Base-by-base conservation (phyloP, 2,113 vertebrate species). In the Notothenia coriiceps region DNA sequence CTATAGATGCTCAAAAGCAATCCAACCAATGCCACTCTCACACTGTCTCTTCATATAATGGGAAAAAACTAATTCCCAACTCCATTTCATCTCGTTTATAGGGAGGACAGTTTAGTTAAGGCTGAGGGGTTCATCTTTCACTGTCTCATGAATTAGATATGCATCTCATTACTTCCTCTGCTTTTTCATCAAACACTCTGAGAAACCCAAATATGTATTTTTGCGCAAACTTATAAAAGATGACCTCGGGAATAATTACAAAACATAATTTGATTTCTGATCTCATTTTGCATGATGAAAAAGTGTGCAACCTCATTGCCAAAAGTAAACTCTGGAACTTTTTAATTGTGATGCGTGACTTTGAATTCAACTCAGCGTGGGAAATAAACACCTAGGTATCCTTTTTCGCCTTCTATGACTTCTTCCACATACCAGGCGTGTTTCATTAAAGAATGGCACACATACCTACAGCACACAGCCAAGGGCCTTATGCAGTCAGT, bases 141-240 rank as follows among this genome's bases (percentile, higher is more conserved):
- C 52, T 47, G 64, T 64, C 80, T 91, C 85, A 88, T 90, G 82
- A 91, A 92, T 89, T 78, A 86, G 67, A 81, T 65, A 90, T 90
- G 63, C 64, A 80, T 80, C 79, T 89, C 67, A 89, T 92, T 86
- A 88, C 54, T 49, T 70, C 60, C 74, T 70, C 62, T 18, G 66
- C 54, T 66, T 49, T 89, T 89, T 88, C 82, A 88, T 89, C 74
- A 57, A 51, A 65, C 77, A 13, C 78, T 59, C 59, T 68, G 60
- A 80, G 80, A 80, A 85, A 89, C 77, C 82, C 73, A 80, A 84
- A 79, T 80, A 63, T 84, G 76, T 80, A 47, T 74, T 78, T 61
- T 76, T 52, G n/a, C 57, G 59, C 59, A 80, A 77, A 63, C 65
- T 71, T 14, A 10, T 51, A 49, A 62, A 56, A 70, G 49, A 76